Evolutionary conservation across 2,888 invertebrate species (phyloP), one percentile per base, ranked within the genome.

Genomic region (Drosophila planitibia): DNA sequence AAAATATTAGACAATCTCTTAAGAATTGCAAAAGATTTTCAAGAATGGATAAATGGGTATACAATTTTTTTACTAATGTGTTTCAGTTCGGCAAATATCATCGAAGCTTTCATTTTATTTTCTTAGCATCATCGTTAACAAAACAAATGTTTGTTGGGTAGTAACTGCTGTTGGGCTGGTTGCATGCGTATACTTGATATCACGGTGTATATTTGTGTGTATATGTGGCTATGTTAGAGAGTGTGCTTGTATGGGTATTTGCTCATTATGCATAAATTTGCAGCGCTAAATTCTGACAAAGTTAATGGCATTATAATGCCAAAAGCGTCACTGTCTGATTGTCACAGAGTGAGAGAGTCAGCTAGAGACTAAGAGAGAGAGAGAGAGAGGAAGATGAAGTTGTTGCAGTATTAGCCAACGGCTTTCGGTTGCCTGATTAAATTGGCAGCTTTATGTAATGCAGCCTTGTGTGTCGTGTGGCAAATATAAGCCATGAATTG

Each of bases 251-350:
- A 54, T 53, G 53, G 66, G 52, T 61, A 68, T 62, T 63, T 68
- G 81, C 91, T 91, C 91, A 87, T 89, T 89, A 91, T 91, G 83
- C 91, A 91, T 82, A 89, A 89, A 83, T 86, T 84, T 74, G 82
- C 77, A 79, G 80, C 82, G 82, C 83, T 87, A 84, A 90, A 89
- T 91, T 91, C 89, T 90, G 90, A 74, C 90, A 89, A 87, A 91
- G 90, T 87, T 91, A 91, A 91, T 91, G 90, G 87, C 85, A 85
- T 91, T 91, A 91, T 89, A 91, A 90, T 88, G 79, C 82, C 81
- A 82, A 75, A 77, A 79, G 70, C 73, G 74, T 49, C 68, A 79
- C 60, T 74, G 67, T 64, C 70, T 71, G 74, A 58, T 32, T 49
- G 52, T 49, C 49, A 54, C 54, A 62, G 52, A 33, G 64, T 16